Conservation (phyloP, 2,888 invertebrate genomes). For the Tanytarsus gracilentus region DNA sequence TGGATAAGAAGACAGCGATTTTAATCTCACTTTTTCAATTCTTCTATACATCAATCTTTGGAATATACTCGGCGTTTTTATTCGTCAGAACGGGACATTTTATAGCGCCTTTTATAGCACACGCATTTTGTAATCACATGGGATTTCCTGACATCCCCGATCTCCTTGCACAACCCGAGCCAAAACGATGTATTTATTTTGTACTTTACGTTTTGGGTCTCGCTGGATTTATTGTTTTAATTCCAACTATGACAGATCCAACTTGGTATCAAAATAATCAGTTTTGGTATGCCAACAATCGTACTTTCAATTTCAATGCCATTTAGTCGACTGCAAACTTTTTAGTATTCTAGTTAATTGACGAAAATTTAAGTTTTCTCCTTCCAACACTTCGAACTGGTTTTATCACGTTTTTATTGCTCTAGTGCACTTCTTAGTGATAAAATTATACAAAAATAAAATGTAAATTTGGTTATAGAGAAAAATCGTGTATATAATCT, state of each 20-base stretch:
- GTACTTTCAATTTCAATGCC: slow-evolving; percentile 33
- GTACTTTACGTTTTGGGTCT: slow-evolving; percentile 67
- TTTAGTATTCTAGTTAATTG: neutral
- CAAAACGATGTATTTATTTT: slow-evolving; percentile 54
- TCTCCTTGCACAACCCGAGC: slow-evolving; percentile 47
- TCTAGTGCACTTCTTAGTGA: too few relatives aligned
- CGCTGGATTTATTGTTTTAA: slow-evolving; percentile 62
- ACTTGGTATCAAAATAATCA: slow-evolving; percentile 52
- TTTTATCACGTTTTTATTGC: too few relatives aligned
- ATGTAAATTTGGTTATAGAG: too few relatives aligned
- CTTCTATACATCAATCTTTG: slow-evolving; percentile 84
- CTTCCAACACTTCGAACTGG: too few relatives aligned
- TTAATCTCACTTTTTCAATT: slow-evolving; percentile 79
- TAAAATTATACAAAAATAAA: too few relatives aligned
- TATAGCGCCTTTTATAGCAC: slow-evolving; percentile 76
- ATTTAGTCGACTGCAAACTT: neutral
- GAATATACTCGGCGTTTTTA: slow-evolving; percentile 87
- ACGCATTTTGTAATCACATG: slow-evolving; percentile 95
- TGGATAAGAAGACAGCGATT: slow-evolving; percentile 58
- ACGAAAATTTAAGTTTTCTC: too few relatives aligned
- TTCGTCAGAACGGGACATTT: slow-evolving; percentile 87
- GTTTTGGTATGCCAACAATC: slow-evolving; percentile 44
- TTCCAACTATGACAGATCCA: slow-evolving; percentile 69
- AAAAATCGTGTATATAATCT: too few relatives aligned
- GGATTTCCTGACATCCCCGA: slow-evolving; percentile 84